Base-by-base conservation (phyloP, 2,113 vertebrate genomes). In the Melanocharis versteri region DNA sequence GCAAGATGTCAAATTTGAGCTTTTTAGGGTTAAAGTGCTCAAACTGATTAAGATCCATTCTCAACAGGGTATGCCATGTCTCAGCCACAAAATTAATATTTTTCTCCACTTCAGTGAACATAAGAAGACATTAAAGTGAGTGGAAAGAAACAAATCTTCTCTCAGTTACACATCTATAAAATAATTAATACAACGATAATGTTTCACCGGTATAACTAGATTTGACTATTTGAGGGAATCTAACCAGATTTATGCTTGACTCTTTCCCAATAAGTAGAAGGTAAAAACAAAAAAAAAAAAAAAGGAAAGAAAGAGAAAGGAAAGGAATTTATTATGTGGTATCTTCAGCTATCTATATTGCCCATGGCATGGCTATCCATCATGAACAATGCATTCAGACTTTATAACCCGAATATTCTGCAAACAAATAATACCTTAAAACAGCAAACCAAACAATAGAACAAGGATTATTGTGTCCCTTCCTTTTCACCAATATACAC, bases 371-470 rank as follows among this genome's bases (percentile, higher is more conserved):
- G 15, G 15, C 61, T 77, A 33, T 69, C 26, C 6, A 13, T 90
- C 73, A 40, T 47, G 58, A 85, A 44, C 78, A 70, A 76, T 64
- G 71, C 62, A 87, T 80, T 83, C 70, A 93, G 83, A 54, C 66
- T 96, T 94, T 60, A 83, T 82, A 90, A 78, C 30, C 40, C 8
- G 11, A 91, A 90, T 75, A 56, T 70, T 96, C 89, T 87, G 56
- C 48, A 92, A 71, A 88, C 19, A 93, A 83, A 70, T 89, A 88
- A 77, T 82, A 96, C 87, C 83, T 93, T 96, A 73, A 85, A 96
- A 42, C 60, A 92, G 47, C 30, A 80, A 89, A 66, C 11, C 31
- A 90, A 87, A 88, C 91, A 77, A 95, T 58, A 84, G 51, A 73
- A 60, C 18, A 82, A 83, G 83, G 61, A 89, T 92, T 89, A 92